Base-by-base conservation (phyloP, 2,888 invertebrate species). In the Teinopalpus imperialis region DNA sequence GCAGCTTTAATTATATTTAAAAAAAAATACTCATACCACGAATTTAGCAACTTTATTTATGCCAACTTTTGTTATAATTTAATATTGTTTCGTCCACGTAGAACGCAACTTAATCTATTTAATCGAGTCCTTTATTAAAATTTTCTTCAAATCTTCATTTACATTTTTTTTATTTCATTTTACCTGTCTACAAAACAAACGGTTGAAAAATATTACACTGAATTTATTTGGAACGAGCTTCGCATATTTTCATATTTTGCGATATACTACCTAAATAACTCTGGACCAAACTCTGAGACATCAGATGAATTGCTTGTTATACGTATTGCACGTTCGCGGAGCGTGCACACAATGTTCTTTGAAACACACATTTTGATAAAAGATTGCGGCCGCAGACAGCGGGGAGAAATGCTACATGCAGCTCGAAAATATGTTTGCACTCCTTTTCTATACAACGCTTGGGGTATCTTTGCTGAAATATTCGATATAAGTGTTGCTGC, bases 391-490 rank as follows among this genome's bases (percentile, higher is more conserved):
- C 24, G 56, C 52, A 51, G 54, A 59, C 55, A 52, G 56, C 60
- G 53, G 57, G 54, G 57, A 55, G 53, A 51, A 51, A 48, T 49
- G 56, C 54, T 56, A 54, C 52, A n/a, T n/a, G n/a, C n/a, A 57
- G 59, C 56, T 66, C 62, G 69, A 70, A 76, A 78, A 79, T 80
- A 79, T 81, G 74, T 82, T 81, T 75, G 69, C 57, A 64, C 67
- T 54, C 36, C 29, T 43, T 47, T 52, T 35, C 48, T 52, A 44
- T 49, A 54, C 49, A 52, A 42, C 46, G 48, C 51, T 54, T 43
- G 30, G 21, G 50, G 45, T 55, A 54, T 49, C 57, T 53, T 46
- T 20, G 53, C 67, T 76, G 75, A 81, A 73, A 77, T 80, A 81
- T 80, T 69, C 78, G 61, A 66, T 53, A 49, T 52, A 10, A 1